These are phyloP conservation scores for Clupea harengus DNA, from an alignment of 2,113 vertebrate genomes.

Conservation along the genomic window DNA sequence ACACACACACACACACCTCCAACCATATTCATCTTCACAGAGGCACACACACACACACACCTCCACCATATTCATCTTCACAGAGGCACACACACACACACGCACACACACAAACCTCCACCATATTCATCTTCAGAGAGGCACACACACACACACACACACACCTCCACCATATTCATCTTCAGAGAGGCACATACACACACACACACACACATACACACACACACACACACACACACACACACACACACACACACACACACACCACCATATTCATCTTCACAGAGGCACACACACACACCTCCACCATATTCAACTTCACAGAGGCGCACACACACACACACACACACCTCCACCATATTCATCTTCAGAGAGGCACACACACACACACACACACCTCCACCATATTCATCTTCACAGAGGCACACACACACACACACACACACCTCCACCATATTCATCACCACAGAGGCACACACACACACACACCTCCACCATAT, in stretches of 20 bases:
- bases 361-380: not conserved
- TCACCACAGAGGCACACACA: not conserved
- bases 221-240: too few relatives aligned
- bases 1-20: conserved; percentile 78
- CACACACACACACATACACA: not conserved
- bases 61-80: not conserved
- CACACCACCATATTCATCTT: not conserved
- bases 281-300: not conserved
- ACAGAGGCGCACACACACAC: not conserved
- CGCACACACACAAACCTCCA: too few relatives aligned
- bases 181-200: not conserved
- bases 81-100: too few relatives aligned
- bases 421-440: not conserved
- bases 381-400: conserved; percentile 79
- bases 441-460: not conserved
- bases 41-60: not conserved
- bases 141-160: conserved; percentile 84
- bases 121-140: not conserved
- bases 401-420: not conserved
- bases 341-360: not conserved
- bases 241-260: conserved; percentile 84
- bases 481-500: not conserved
- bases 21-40: not conserved
- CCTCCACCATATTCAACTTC: not conserved
- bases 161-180: not conserved